phyloP scores from a whole-genome alignment of 2,797 vertebrate species.

The Mergus octosetaceus region DNA sequence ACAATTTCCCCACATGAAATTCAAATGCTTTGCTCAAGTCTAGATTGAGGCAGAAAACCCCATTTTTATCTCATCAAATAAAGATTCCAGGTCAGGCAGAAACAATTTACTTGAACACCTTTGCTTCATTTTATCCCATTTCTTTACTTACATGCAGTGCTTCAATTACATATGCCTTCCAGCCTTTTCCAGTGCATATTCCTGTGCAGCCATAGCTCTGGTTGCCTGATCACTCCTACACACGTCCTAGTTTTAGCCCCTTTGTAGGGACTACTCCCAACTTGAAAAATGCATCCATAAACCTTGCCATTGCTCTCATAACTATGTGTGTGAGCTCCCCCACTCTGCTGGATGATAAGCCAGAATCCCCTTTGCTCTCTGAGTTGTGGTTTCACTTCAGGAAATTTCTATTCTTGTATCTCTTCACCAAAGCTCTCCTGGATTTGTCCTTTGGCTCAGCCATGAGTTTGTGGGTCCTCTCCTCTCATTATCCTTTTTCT shows the following conservation, averaged over 20 bases:
- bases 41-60: neutral
- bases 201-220: neutral
- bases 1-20: neutral
- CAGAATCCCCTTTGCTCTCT: neutral
- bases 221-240: neutral
- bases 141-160: neutral
- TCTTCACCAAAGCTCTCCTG: neutral
- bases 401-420: neutral
- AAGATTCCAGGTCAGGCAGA: neutral
- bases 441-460: neutral
- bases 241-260: neutral
- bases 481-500: neutral
- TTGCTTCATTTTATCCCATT: neutral
- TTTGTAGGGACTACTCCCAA: neutral
- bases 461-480: neutral
- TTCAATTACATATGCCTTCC: neutral
- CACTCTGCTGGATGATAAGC: neutral
- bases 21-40: neutral
- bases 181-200: neutral
- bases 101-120: neutral
- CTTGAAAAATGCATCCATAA: neutral
- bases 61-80: constrained; percentile 5
- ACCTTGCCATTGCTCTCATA: neutral
- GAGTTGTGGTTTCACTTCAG: neutral
- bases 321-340: neutral